Evolutionary conservation across 2,888 invertebrate genomes (phyloP), one percentile per base, ranked within the genome.

Genomic region (Antheraea assamensis): DNA sequence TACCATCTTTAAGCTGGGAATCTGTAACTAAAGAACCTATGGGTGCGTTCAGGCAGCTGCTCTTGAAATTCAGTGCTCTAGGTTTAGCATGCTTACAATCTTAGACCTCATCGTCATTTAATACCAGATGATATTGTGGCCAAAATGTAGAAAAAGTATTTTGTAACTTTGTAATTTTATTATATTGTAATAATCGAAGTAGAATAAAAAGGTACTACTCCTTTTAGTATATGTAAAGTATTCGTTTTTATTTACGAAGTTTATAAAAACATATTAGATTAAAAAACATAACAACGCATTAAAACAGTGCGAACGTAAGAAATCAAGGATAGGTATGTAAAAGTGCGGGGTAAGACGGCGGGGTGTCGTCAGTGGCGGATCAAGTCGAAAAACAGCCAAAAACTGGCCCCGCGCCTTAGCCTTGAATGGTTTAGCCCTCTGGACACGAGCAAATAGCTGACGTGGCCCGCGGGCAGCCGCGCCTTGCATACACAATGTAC

Each of bases 351-450:
- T 75, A 77, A 64, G 76, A 74, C 76, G 77, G 78, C 74, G 76
- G 79, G 79, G 75, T 80, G 79, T 78, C 77, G 79, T 78, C 77
- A 82, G 82, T 82, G 80, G 81, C 77, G 90, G 93, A 93, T 93
- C 92, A 92, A 89, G 90, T 92, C 88, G 84, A 83, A 83, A 78
- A 89, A 86, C 89, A 85, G 89, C 92, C 94, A 94, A 94, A 94
- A 94, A 94, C 93, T 94, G 92, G 94, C 90, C 92, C 87, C 82
- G 88, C 87, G 87, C 83, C 90, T 93, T 94, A 94, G 93, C 94
- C 94, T 94, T 94, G 94, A 93, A 94, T 94, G 94, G 94, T 90
- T 94, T 92, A 94, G 93, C 94, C 93, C 90, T 90, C 90, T 92
- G 94, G 94, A 91, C 93, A 92, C 88, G 89, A 91, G 92, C 93